Base-by-base conservation (phyloP, 2,113 vertebrate genomes). In the Oryzias melastigma region DNA sequence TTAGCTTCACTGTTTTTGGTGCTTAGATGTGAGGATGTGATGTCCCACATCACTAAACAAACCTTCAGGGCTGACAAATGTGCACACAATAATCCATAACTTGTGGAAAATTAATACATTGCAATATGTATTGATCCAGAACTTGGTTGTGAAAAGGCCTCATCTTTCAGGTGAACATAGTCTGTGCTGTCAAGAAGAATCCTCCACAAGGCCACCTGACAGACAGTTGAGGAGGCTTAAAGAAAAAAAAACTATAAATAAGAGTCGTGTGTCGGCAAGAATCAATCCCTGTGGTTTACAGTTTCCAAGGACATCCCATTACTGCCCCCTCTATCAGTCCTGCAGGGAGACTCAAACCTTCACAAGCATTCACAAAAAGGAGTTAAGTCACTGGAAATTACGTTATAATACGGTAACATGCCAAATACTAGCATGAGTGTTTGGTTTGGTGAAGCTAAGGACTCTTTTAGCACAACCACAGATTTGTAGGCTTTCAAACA, bases 241-340 rank as follows among this genome's bases (percentile, higher is more conserved):
- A 50, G 54, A 15, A 63, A 71, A 51, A 69, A 68, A 52, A 58
- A 62, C 70, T 80, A 80, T 80, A 80, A 80, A 83, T 83, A 80
- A 64, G 40, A 81, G 52, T 44, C 58, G 4, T 67, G 63, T 51
- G n/a, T 54, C 2, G 43, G 59, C 0, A 47, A 63, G 52, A 62
- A 79, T 86, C 68, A 42, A 75, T 83, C 43, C 45, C 58, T 29
- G n/a, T 20, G 43, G 58, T 73, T 64, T 82, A 55, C 45, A 14
- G 20, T 20, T 81, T 56, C 81, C 81, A 81, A 85, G 84, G 77
- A 77, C 82, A 73, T 52, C 67, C 69, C 4, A 49, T 59, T 53
- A 68, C 64, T 70, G 46, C 63, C 55, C 19, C 47, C 42, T 44
- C 14, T 63, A 44, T 71, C 58, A 56, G 42, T 47, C 17, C 57